Percentiles rank a stretch among this genome's conserved stretches.
Conservation (phyloP, 2,888 invertebrate species). For the Drosophila anomalata region DNA sequence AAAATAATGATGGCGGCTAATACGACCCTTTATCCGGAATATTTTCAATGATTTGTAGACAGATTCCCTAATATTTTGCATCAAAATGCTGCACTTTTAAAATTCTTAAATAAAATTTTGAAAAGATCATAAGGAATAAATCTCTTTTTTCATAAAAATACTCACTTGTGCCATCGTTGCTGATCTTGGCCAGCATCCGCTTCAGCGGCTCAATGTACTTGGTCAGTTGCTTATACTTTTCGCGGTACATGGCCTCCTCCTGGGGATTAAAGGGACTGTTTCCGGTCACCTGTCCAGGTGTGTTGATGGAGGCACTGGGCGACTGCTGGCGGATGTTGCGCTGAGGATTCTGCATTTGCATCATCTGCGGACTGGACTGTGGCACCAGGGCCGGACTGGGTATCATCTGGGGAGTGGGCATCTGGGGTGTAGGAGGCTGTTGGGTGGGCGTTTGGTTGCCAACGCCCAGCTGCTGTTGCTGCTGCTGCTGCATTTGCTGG, state of each 20-base stretch:
- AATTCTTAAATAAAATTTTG: no score
- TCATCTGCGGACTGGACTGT: slow-evolving; percentile 88
- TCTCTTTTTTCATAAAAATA: background rate
- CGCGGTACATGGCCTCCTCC: slow-evolving; percentile 95
- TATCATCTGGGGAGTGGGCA: slow-evolving; percentile 86
- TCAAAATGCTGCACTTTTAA: no score
- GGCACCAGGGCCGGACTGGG: slow-evolving; percentile 89
- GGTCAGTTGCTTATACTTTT: slow-evolving; percentile 95
- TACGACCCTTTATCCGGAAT: no score
- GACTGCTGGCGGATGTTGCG: slow-evolving; percentile 89
- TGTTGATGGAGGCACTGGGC: slow-evolving; percentile 93
- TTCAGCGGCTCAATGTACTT: slow-evolving; percentile 97
- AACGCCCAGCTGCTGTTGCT: slow-evolving; percentile 81
- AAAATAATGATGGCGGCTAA: no score
- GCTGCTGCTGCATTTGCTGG: slow-evolving; percentile 78
- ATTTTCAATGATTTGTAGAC: no score
- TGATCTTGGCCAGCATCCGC: slow-evolving; percentile 94
- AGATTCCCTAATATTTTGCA: no score
- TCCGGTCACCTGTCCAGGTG: slow-evolving; percentile 86
- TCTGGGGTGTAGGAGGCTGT: slow-evolving; percentile 82
- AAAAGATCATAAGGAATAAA: no score
- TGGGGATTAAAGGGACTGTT: slow-evolving; percentile 88
- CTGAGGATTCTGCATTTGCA: slow-evolving; percentile 84
- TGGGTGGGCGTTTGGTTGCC: slow-evolving; percentile 74
- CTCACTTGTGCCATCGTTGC: slow-evolving; percentile 88